These are phyloP conservation scores for Sympetrum striolatum DNA, from an alignment of 2,888 invertebrate genomes.

Conservation along the genomic window DNA sequence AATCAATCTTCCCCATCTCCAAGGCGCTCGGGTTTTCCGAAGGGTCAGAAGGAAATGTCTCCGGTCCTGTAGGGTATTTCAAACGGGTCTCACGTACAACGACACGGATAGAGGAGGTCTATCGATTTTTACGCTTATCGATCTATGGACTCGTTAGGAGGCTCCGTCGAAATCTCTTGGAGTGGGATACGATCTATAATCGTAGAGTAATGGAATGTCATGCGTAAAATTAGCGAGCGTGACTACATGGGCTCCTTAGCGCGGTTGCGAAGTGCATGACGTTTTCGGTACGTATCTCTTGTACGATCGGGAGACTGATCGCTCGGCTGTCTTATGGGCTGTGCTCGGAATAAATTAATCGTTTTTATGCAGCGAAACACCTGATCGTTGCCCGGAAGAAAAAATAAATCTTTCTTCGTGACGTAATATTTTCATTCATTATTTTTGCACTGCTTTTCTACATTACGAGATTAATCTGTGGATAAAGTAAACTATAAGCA, in stretches of 20 bases:
- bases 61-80: background rate
- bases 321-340: background rate
- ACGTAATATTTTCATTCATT: too few relatives aligned
- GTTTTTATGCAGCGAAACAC: too few relatives aligned
- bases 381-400: too few relatives aligned
- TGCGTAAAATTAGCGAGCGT: background rate
- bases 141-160: background rate
- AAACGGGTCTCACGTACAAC: background rate
- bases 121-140: background rate
- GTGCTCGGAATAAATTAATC: too few relatives aligned
- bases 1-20: background rate
- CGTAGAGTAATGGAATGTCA: background rate
- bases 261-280: background rate
- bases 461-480: too few relatives aligned
- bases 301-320: background rate
- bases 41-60: background rate
- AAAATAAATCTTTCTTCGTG: too few relatives aligned
- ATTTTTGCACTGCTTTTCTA: too few relatives aligned
- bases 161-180: background rate
- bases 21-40: background rate
- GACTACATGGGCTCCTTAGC: background rate
- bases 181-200: background rate
- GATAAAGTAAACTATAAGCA: too few relatives aligned
- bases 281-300: background rate
- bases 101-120: background rate